Conservation (phyloP, 2,888 invertebrate genomes). For the Mythimna albipuncta region DNA sequence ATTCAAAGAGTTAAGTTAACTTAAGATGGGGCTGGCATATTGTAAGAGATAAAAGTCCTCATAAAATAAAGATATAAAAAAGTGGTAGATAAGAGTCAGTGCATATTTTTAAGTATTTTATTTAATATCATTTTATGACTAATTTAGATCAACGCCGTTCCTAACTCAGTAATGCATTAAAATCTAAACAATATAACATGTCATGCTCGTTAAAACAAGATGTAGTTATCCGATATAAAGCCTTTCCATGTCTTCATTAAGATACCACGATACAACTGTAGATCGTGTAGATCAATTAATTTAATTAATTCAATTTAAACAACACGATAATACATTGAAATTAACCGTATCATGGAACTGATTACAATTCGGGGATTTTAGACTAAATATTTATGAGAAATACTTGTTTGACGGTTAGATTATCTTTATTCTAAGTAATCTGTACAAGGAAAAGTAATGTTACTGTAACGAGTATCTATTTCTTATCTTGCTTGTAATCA, state of each 20-base stretch:
- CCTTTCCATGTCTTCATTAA: conserved; percentile 60
- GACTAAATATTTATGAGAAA: conserved; percentile 44
- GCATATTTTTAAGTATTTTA: not conserved
- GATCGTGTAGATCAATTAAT: conserved; percentile 58
- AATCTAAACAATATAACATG: conserved; percentile 25
- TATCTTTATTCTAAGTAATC: conserved; percentile 20
- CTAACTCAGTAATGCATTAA: not conserved
- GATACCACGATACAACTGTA: conserved; percentile 56
- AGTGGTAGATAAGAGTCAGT: too few species aligned
- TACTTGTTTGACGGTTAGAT: conserved; percentile 36
- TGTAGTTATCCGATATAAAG: conserved; percentile 53
- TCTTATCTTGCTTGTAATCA: conserved; percentile 28
- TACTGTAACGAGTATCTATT: conserved; percentile 2
- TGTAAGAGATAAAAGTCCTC: too few species aligned
- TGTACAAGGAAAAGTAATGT: conserved; percentile 29
- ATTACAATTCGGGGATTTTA: conserved; percentile 34
- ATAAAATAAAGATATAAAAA: too few species aligned
- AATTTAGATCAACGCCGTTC: not conserved
- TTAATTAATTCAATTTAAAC: conserved; percentile 52
- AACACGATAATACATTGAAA: conserved; percentile 49
- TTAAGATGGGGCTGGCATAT: too few species aligned
- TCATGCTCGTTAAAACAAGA: conserved; percentile 37
- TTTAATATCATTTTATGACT: not conserved
- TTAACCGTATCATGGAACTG: conserved; percentile 37
- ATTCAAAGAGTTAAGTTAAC: too few species aligned